phyloP scores from a whole-genome alignment of 2,888 invertebrate genomes.

The Selenia dentaria region DNA sequence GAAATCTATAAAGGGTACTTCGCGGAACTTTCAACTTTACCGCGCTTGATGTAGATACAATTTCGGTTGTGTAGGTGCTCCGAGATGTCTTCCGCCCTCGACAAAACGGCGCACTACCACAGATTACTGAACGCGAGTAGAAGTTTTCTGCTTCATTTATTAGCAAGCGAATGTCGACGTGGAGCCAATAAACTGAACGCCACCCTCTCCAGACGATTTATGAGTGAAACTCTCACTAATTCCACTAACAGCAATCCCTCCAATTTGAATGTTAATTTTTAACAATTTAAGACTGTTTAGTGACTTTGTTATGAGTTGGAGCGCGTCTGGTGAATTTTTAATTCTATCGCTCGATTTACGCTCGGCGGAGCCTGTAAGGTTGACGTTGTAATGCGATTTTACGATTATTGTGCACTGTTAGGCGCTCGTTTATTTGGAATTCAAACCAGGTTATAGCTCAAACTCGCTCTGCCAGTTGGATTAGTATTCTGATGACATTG shows the following conservation, averaged over 20 bases:
- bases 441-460: constrained; percentile 33
- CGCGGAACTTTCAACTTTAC: constrained; percentile 66
- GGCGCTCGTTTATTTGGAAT: constrained; percentile 43
- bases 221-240: constrained; percentile 76
- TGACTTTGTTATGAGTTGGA: constrained; percentile 68
- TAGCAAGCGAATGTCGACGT: constrained; percentile 75
- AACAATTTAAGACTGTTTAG: constrained; percentile 77
- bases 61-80: constrained; percentile 51
- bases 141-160: constrained; percentile 83
- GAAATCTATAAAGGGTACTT: constrained; percentile 52
- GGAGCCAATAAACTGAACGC: constrained; percentile 73
- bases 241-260: constrained; percentile 76
- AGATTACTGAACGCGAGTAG: no score
- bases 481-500: constrained; percentile 10
- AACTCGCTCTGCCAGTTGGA: constrained; percentile 18
- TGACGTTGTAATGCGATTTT: constrained; percentile 53
- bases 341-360: constrained; percentile 55
- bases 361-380: constrained; percentile 48
- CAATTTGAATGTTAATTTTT: constrained; percentile 83
- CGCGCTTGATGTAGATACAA: constrained; percentile 45
- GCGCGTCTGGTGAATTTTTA: constrained; percentile 59
- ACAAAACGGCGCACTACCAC: constrained; percentile 68
- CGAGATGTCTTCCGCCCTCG: constrained; percentile 63
- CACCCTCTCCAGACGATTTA: constrained; percentile 80
- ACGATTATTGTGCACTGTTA: constrained; percentile 50